A percentile compares a stretch with the other conserved stretches of the same genome.
phyloP scores from a whole-genome alignment of 2,888 invertebrate species.

The Tricholauxania praeusta region DNA sequence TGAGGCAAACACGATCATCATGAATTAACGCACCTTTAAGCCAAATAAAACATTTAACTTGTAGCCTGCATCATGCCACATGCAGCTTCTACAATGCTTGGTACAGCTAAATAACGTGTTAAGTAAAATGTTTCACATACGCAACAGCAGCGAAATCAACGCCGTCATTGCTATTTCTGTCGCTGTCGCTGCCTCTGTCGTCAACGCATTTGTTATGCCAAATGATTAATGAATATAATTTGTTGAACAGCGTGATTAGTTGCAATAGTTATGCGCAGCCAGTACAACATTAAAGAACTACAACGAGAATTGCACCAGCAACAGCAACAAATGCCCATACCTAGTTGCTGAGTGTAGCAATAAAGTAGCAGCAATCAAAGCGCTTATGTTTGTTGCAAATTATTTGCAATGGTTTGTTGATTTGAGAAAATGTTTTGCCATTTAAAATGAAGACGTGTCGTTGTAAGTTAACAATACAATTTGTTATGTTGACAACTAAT shows the following conservation, averaged over 20 bases:
- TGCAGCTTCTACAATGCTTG: neutral
- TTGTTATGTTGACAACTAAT: conserved; percentile 1
- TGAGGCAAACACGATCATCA: conserved; percentile 34
- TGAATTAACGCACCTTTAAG: conserved; percentile 39
- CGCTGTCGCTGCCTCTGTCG: conserved; percentile 6
- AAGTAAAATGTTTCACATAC: conserved; percentile 15
- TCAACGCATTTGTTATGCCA: conserved; percentile 17
- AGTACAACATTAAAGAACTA: neutral
- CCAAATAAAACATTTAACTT: neutral
- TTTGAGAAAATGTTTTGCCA: conserved; percentile 6
- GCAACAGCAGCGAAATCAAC: neutral
- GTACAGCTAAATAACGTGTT: conserved; percentile 16
- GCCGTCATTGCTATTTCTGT: neutral
- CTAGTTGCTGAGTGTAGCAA: no score
- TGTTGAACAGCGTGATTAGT: conserved; percentile 46
- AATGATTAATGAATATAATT: conserved; percentile 44
- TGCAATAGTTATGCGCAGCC: conserved; percentile 41
- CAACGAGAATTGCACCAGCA: neutral
- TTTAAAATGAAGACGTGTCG: conserved; percentile 7
- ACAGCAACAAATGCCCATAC: neutral
- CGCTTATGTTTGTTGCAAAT: neutral
- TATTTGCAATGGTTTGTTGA: neutral
- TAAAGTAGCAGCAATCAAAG: no score
- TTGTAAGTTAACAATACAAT: neutral
- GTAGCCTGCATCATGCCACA: neutral